Conservation (phyloP, 2,888 invertebrate species). For the Meganola albula region DNA sequence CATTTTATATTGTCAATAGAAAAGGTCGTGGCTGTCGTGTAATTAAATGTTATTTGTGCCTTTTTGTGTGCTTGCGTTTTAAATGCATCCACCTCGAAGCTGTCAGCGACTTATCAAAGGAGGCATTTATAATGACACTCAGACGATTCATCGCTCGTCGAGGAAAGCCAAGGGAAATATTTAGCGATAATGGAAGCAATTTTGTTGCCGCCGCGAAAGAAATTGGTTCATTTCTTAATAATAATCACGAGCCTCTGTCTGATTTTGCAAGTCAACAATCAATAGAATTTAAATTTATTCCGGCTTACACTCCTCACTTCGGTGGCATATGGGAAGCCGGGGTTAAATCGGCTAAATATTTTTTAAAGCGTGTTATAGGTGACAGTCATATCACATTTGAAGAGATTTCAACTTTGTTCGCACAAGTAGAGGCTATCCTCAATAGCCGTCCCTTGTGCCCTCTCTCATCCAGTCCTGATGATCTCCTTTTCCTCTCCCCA, state of each 20-base stretch:
- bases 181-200: constrained; percentile 7
- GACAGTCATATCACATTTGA: constrained; percentile 8
- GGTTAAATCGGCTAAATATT: neutral
- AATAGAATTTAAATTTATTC: constrained; percentile 6
- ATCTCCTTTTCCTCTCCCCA: constrained; percentile 18
- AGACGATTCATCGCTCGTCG: constrained; percentile 7
- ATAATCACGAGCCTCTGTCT: neutral
- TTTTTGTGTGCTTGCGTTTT: constrained; percentile 8
- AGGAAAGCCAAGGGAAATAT: constrained; percentile 8
- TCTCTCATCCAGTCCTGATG: constrained; percentile 18
- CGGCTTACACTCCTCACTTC: constrained; percentile 8
- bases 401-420: constrained; percentile 9
- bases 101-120: constrained; percentile 5
- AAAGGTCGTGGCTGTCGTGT: constrained; percentile 6
- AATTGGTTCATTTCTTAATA: constrained; percentile 2
- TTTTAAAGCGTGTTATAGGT: constrained; percentile 4
- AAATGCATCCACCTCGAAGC: constrained; percentile 8
- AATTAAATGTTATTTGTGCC: constrained; percentile 8
- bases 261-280: constrained; percentile 8
- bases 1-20: constrained; percentile 8
- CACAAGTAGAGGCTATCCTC: constrained; percentile 19
- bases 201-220: constrained; percentile 9
- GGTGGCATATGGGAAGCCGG: constrained; percentile 8
- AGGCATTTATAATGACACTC: constrained; percentile 7
- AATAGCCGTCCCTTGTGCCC: constrained; percentile 26